Evolutionary conservation across 1,140 invertebrate species (phyloP).

Genomic region (Hycleus cichorii): DNA sequence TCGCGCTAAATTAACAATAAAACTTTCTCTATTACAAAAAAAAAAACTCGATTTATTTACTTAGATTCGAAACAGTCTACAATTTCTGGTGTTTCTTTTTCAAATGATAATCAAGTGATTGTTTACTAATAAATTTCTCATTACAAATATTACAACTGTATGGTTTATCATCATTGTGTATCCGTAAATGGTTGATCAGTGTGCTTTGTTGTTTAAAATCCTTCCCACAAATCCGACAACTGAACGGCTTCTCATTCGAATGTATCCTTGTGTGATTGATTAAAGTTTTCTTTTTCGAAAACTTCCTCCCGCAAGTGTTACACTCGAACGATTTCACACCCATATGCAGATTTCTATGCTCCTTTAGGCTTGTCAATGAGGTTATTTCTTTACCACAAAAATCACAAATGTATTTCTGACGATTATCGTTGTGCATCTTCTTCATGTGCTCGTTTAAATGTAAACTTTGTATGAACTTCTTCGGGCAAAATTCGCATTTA

Average conservation of each 20-base stretch:
- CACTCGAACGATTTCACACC: background rate
- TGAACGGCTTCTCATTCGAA: background rate
- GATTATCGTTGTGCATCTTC: slow-evolving; percentile 46
- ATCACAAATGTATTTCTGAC: slow-evolving; percentile 48
- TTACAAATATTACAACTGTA: slow-evolving; percentile 1
- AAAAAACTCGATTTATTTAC: no score
- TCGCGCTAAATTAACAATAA: no score
- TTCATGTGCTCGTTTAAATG: slow-evolving; percentile 19
- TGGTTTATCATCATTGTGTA: background rate
- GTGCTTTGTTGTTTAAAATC: slow-evolving; percentile 1
- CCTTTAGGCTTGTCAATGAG: slow-evolving; percentile 24
- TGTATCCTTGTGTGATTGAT: background rate
- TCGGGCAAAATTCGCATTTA: slow-evolving; percentile 43
- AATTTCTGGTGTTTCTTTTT: no score
- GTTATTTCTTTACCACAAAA: slow-evolving; percentile 44
- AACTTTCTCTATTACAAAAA: no score
- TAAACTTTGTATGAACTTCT: slow-evolving; percentile 33
- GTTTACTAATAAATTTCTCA: background rate
- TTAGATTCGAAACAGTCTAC: no score
- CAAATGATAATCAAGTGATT: no score
- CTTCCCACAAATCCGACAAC: slow-evolving; percentile 10
- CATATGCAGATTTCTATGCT: slow-evolving; percentile 25
- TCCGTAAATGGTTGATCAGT: background rate
- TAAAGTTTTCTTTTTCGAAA: background rate
- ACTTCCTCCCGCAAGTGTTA: background rate